A percentile compares a stretch with the other conserved stretches of the same genome.
Conservation (phyloP, 2,797 vertebrate species). For the Microctenopoma stevenorrisi region DNA sequence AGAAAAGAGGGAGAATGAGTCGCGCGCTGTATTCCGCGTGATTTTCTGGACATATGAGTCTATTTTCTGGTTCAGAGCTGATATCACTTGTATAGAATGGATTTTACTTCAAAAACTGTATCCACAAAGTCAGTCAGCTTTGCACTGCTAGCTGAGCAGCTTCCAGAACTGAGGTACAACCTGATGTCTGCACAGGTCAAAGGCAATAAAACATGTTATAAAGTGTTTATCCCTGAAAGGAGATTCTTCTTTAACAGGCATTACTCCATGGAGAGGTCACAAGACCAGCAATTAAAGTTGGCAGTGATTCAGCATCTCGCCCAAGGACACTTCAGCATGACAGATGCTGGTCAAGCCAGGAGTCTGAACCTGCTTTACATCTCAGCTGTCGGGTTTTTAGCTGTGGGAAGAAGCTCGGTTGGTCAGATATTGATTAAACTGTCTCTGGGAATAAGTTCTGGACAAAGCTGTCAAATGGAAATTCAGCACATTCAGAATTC, state of each 20-base stretch:
- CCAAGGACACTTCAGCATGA: constrained; percentile 53
- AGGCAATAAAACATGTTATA: constrained; percentile 15
- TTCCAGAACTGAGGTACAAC: neutral
- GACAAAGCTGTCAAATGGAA: constrained; percentile 56
- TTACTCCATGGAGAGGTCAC: constrained; percentile 31
- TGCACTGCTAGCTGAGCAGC: constrained; percentile 17
- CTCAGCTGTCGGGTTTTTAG: constrained; percentile 40
- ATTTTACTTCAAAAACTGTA: constrained; percentile 41
- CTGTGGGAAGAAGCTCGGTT: constrained; percentile 38
- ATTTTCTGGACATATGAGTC: constrained; percentile 55
- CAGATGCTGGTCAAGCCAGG: constrained; percentile 39
- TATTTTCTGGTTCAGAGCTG: constrained; percentile 60
- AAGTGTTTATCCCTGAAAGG: constrained; percentile 43
- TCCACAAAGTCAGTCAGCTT: constrained; percentile 21
- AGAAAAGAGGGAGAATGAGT: constrained; percentile 46
- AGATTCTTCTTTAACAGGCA: neutral
- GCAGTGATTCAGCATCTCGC: constrained; percentile 49
- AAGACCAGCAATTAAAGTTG: constrained; percentile 39
- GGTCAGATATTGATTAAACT: constrained; percentile 73
- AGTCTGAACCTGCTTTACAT: constrained; percentile 52
- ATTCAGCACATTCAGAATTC: constrained; percentile 38
- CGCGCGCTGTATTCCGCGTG: constrained; percentile 30
- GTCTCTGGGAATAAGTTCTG: constrained; percentile 40
- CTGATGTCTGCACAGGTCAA: constrained; percentile 13
- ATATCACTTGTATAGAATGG: constrained; percentile 46